phyloP scores from a whole-genome alignment of 2,888 invertebrate genomes.

The Palloptera scutellata region DNA sequence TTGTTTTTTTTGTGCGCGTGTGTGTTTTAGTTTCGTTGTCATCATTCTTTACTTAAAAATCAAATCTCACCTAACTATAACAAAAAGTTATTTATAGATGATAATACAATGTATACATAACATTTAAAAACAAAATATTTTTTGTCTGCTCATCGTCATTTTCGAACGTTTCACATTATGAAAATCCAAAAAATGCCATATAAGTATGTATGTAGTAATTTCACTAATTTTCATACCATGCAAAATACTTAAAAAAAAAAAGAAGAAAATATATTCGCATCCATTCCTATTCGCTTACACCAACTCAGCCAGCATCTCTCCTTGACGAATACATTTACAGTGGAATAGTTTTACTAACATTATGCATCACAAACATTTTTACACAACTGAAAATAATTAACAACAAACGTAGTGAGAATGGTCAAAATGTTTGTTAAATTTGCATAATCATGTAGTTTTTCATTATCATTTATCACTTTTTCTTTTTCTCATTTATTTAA shows the following conservation, averaged over 20 bases:
- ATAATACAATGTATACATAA: no score
- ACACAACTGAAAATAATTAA: not conserved
- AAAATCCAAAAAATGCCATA: no score
- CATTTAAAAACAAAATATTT: no score
- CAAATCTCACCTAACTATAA: constrained; percentile 18
- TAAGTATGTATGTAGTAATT: no score
- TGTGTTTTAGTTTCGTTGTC: constrained; percentile 16
- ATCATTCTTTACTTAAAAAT: constrained; percentile 6
- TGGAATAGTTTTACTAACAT: constrained; percentile 41
- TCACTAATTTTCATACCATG: no score
- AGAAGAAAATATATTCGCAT: not conserved
- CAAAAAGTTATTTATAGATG: no score
- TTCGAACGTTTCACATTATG: no score
- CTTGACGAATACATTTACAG: constrained; percentile 45
- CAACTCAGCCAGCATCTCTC: constrained; percentile 25
- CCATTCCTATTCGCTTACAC: constrained; percentile 23
- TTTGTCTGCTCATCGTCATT: no score
- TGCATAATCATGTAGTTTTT: constrained; percentile 25
- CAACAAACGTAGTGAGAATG: not conserved
- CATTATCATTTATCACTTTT: constrained; percentile 31
- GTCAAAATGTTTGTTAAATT: constrained; percentile 29
- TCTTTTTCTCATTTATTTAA: constrained; percentile 2
- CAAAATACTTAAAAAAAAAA: no score
- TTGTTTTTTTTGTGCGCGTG: constrained; percentile 38
- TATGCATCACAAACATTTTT: constrained; percentile 30